Evolutionary conservation across 2,113 vertebrate species (phyloP).

Genomic region (Romanogobio albipinnatus): DNA sequence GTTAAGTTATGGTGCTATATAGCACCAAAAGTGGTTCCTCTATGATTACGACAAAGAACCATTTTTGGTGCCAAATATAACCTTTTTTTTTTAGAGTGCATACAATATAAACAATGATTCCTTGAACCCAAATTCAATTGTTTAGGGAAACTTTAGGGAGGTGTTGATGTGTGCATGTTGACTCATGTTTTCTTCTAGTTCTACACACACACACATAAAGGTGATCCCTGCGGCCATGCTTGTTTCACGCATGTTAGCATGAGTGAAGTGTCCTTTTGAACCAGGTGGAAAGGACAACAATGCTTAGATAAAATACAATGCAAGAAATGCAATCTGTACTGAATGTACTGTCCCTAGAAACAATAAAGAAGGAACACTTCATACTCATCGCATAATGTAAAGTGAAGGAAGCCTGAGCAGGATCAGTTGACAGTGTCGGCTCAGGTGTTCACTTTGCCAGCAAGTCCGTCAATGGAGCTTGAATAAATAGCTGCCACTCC

Average conservation of each 20-base stretch:
- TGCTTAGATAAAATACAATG: neutral
- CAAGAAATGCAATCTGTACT: neutral
- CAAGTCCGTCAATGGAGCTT: conserved; percentile 43
- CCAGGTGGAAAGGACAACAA: neutral
- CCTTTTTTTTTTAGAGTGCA: too few relatives aligned
- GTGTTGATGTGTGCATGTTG: neutral
- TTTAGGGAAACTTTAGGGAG: neutral
- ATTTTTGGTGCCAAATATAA: too few relatives aligned
- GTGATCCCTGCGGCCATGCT: neutral
- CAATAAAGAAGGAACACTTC: neutral
- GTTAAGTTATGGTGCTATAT: too few relatives aligned
- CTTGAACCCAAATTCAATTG: neutral
- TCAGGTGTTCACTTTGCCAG: conserved; percentile 50
- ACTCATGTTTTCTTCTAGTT: neutral
- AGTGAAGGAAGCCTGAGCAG: neutral
- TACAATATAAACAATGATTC: neutral
- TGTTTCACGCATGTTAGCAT: neutral
- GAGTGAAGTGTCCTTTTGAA: neutral
- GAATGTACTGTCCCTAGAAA: neutral
- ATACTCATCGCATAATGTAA: neutral
- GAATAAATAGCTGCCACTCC: conserved; percentile 47
- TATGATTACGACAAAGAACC: too few relatives aligned
- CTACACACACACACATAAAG: neutral
- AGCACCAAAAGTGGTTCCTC: too few relatives aligned
- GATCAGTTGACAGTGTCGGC: conserved; percentile 16